Evolutionary conservation across 2,113 vertebrate species (phyloP).

Genomic region (Notothenia rossii): DNA sequence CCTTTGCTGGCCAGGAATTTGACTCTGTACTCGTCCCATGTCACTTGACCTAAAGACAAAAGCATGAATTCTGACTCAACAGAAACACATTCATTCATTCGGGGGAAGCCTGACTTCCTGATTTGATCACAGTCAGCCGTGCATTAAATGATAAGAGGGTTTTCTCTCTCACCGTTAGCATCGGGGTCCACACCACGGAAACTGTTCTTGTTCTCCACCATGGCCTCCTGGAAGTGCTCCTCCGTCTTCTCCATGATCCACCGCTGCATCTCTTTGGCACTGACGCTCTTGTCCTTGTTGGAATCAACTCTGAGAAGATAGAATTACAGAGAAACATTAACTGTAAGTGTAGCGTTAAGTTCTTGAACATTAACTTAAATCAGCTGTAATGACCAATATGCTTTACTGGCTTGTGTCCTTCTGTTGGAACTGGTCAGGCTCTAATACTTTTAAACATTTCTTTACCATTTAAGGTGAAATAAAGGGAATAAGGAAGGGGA

Average conservation of each 20-base stretch:
- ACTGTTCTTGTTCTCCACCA: conserved; percentile 91
- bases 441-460: background rate
- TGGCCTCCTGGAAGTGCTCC: conserved; percentile 94
- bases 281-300: conserved; percentile 89
- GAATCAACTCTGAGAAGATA: conserved; percentile 87
- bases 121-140: background rate
- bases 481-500: background rate
- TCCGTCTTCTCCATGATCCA: conserved; percentile 98
- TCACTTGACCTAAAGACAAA: conserved; percentile 86
- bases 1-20: conserved; percentile 97
- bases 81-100: background rate
- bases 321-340: background rate
- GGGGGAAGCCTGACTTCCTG: background rate
- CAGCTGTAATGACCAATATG: background rate
- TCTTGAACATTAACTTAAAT: background rate
- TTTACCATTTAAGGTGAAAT: conserved; percentile 28
- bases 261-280: conserved; percentile 94
- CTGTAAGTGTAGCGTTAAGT: background rate
- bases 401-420: background rate
- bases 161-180: conserved; percentile 86
- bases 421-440: background rate
- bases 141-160: background rate
- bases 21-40: conserved; percentile 95
- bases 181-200: conserved; percentile 95
- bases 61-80: background rate